Evolutionary conservation across 2,888 invertebrate genomes (phyloP).

Genomic region (Malthinus seriepunctatus): DNA sequence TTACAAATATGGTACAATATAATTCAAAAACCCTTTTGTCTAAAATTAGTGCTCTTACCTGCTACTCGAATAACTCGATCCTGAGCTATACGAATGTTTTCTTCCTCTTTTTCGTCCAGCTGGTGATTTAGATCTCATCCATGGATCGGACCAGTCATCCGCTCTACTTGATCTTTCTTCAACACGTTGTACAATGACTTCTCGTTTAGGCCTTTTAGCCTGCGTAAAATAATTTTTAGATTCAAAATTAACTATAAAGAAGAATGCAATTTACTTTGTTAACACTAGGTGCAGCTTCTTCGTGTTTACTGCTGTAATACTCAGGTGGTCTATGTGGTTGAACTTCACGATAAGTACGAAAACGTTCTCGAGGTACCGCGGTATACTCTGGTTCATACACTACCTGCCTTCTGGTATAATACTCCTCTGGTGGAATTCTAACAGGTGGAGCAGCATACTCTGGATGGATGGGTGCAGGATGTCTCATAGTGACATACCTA

Average conservation of each 20-base stretch:
- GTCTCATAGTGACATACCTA: constrained; percentile 44
- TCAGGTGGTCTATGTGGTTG: constrained; percentile 62
- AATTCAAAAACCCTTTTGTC: no score
- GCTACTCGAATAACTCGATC: constrained; percentile 69
- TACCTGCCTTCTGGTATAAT: constrained; percentile 49
- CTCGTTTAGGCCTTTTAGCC: constrained; percentile 64
- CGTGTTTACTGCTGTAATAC: constrained; percentile 53
- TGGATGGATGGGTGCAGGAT: constrained; percentile 44
- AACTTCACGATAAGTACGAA: constrained; percentile 56
- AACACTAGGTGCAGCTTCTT: constrained; percentile 54
- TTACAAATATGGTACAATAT: neutral
- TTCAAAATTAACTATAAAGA: neutral
- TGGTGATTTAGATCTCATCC: constrained; percentile 80
- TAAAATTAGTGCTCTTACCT: constrained; percentile 50
- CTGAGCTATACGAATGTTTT: constrained; percentile 70
- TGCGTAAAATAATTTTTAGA: constrained; percentile 7
- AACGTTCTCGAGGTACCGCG: constrained; percentile 51
- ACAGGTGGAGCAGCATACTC: constrained; percentile 41
- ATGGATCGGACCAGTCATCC: constrained; percentile 96
- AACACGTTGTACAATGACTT: constrained; percentile 78
- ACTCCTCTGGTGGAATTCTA: constrained; percentile 41
- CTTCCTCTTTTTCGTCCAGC: constrained; percentile 60
- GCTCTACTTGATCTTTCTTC: constrained; percentile 57
- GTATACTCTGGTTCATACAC: constrained; percentile 51
- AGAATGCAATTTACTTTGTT: constrained; percentile 6